A percentile compares a stretch with the other conserved stretches of the same genome.
Conservation (phyloP, 2,797 vertebrate genomes). For the Distichodus sexfasciatus region DNA sequence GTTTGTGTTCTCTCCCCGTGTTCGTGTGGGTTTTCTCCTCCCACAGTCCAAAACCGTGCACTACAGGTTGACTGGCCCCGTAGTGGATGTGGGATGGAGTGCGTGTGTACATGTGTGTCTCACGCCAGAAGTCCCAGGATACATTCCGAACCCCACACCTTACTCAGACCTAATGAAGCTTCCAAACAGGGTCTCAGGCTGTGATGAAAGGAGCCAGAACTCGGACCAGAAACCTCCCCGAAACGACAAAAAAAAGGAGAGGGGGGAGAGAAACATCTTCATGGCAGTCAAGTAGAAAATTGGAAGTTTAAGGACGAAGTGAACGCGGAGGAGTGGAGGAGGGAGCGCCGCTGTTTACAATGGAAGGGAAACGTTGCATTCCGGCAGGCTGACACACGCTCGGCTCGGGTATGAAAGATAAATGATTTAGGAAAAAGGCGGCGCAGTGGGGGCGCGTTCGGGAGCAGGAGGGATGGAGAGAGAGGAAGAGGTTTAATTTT, state of each 20-base stretch:
- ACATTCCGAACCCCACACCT: no score
- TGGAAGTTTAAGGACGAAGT: slow-evolving; percentile 63
- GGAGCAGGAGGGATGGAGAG: no score
- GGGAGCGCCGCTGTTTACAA: slow-evolving; percentile 69
- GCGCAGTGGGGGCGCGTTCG: slow-evolving; percentile 35
- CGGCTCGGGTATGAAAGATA: slow-evolving; percentile 71
- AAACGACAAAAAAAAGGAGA: slow-evolving; percentile 36
- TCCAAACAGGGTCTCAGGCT: slow-evolving; percentile 62
- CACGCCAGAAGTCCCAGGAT: no score
- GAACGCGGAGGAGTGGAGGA: slow-evolving; percentile 56
- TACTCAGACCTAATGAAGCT: slow-evolving; percentile 63
- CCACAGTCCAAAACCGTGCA: no score
- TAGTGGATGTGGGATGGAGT: no score
- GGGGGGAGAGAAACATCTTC: slow-evolving; percentile 61
- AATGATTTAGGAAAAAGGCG: slow-evolving; percentile 67
- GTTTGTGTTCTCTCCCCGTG: no score
- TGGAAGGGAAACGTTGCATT: slow-evolving; percentile 70
- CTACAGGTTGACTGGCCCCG: no score
- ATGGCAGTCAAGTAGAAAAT: slow-evolving; percentile 71
- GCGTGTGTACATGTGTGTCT: no score
- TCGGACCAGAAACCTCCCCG: slow-evolving; percentile 59
- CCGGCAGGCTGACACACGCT: slow-evolving; percentile 66
- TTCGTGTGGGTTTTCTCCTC: no score
- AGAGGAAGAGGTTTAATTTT: no score
- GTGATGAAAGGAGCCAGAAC: slow-evolving; percentile 68